Evolutionary conservation across 2,797 vertebrate species (phyloP), one percentile per base, ranked within the genome.

Genomic region (Gallirallus australis): DNA sequence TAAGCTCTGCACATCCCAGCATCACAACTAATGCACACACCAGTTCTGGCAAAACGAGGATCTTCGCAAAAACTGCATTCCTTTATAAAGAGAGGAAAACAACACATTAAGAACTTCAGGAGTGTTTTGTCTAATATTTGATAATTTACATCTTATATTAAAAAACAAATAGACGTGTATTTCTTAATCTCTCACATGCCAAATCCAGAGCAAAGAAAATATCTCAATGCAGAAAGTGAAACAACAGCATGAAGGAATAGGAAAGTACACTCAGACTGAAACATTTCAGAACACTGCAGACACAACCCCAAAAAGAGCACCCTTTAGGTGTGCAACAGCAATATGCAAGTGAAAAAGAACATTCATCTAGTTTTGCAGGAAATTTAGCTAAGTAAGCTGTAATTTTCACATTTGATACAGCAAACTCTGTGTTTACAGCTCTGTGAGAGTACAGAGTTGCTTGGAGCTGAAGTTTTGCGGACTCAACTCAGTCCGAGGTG

Each of bases 61-160:
- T 99, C 99, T 98, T 99, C 99, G 31, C 99, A 99, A 91, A 99
- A 99, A 94, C 99, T 99, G 97, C 99, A 99, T 86, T 99, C 99
- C 99, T 99, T 80, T 39, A 81, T 15, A 86, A 42, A 88, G 54
- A 57, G 71, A 3, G 9, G 48, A 75, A 96, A 83, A 91, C 3
- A 37, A 4, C 48, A 94, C 17, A 65, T 47, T 95, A 80, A 90
- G 25, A 40, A 78, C 28, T 66, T 47, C 24, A 77, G 19, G 6
- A 45, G 18, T 3, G 3, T 60, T 93, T 60, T 71, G 50, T n/a
- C 18, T 37, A 61, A 11, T 48, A 60, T 28, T 71, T 80, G 17
- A 20, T 92, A 71, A 78, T 65, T 89, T 87, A 57, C 3, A 17
- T 39, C 37, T 47, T 57, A 10, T 5, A 47, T 70, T 20, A 53